Percentiles rank a stretch among this genome's conserved stretches.
Conservation (phyloP, 2,113 vertebrate species). For the Antechinus flavipes region DNA sequence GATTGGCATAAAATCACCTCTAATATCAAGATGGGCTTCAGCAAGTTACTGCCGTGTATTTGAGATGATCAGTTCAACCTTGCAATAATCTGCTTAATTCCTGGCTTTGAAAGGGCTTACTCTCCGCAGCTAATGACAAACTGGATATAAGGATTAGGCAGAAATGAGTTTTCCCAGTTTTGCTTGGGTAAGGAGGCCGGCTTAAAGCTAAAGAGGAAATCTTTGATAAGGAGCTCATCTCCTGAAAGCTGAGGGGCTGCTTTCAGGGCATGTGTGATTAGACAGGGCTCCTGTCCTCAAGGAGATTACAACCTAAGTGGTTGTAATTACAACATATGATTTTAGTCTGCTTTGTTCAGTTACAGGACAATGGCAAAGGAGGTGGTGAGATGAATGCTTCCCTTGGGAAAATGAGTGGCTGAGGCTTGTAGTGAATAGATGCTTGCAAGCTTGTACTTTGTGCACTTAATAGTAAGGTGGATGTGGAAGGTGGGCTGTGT, state of each 20-base stretch:
- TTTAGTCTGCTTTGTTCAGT: not conserved
- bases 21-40: conserved; percentile 77
- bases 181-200: conserved; percentile 3
- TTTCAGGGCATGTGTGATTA: conserved; percentile 22
- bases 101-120: conserved; percentile 27
- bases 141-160: not conserved
- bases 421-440: not conserved
- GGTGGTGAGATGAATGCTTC: not conserved
- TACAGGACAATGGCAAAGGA: not conserved
- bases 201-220: conserved; percentile 1
- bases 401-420: not conserved
- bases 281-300: conserved; percentile 22
- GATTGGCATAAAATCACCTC: conserved; percentile 53
- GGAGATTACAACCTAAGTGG: not conserved
- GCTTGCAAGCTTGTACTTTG: not conserved
- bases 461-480: not conserved
- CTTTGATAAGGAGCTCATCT: not conserved
- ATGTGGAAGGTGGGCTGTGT: not conserved
- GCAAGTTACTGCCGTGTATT: conserved; percentile 64
- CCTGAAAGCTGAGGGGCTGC: conserved; percentile 28
- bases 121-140: conserved; percentile 2
- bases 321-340: not conserved
- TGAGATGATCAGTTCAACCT: conserved; percentile 62
- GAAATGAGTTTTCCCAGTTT: conserved; percentile 23
- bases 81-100: conserved; percentile 19